Evolutionary conservation across 2,797 vertebrate species (phyloP), one percentile per base, ranked within the genome.

Genomic region (Catamblyrhynchus diadema): DNA sequence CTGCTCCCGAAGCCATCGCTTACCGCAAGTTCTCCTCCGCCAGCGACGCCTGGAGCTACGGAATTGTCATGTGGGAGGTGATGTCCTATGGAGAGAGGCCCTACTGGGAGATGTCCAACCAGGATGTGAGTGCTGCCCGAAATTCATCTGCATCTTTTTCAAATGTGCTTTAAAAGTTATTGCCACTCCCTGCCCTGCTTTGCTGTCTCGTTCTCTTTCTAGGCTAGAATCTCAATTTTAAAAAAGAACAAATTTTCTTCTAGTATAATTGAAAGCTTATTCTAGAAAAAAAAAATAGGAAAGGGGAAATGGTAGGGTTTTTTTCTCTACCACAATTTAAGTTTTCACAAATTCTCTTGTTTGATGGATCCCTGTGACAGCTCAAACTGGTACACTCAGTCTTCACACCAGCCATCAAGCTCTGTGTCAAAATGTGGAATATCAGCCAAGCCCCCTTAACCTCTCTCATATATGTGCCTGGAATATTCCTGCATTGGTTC

Each of bases 91-190:
- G 99, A 78, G 99, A 99, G 92, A 98, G 99, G 60, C 99, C 99
- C 1, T 99, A 99, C 54, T 99, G 99, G 99, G 99, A 99, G 97
- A 99, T 99, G 99, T 99, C 99, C 93, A 99, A 99, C 97, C 99
- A 99, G 97, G 99, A 99, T 81, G 99, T 99, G 97, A 99, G 99
- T 98, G 75, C 70, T 88, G 14, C 60, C 7, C 4, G 8, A 4
- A 25, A 54, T 4, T 65, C 9, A 79, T 5, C 22, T 28, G 13
- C 14, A 14, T 2, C 15, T 24, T 69, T 4, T 28, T 33, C 24
- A 70, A 75, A 16, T 4, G 9, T 24, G 41, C 13, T 42, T 33
- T 77, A 10, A 48, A 88, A 88, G 17, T 41, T 10, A 12, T 23
- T 71, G 42, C 48, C 5, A 3, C 16, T 51, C 54, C 48, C 35